These are phyloP conservation scores for Cyclargus thomasi DNA, from an alignment of 1,140 invertebrate genomes.

Conservation along the genomic window DNA sequence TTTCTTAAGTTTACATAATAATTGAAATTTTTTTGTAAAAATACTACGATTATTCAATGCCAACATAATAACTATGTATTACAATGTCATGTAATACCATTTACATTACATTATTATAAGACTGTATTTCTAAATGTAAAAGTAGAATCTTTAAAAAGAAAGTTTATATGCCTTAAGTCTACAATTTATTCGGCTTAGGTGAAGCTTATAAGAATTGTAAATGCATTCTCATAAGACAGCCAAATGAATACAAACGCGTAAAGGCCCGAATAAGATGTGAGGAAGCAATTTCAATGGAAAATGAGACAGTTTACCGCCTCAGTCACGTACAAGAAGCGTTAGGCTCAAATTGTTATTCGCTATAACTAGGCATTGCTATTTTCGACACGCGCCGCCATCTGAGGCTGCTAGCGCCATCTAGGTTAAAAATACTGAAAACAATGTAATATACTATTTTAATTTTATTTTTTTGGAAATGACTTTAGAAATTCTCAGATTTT, in stretches of 20 bases:
- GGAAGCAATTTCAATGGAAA: slow-evolving; percentile 63
- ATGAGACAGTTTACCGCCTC: slow-evolving; percentile 62
- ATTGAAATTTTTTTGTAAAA: too few relatives aligned
- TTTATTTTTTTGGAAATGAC: too few relatives aligned
- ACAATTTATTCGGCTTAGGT: slow-evolving; percentile 11
- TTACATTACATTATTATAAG: too few relatives aligned
- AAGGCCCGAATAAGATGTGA: slow-evolving; percentile 61
- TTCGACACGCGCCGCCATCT: not conserved
- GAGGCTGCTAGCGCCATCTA: slow-evolving; percentile 46
- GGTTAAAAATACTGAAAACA: not conserved
- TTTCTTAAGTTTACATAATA: too few relatives aligned
- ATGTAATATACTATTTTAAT: too few relatives aligned
- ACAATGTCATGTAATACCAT: too few relatives aligned
- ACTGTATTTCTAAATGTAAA: too few relatives aligned
- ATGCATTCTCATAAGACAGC: slow-evolving; percentile 56
- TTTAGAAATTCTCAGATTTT: too few relatives aligned
- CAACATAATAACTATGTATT: too few relatives aligned
- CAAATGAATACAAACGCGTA: slow-evolving; percentile 65
- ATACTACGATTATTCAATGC: too few relatives aligned
- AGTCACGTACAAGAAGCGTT: slow-evolving; percentile 55
- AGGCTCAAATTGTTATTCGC: slow-evolving; percentile 30
- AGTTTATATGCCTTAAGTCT: slow-evolving; percentile 30
- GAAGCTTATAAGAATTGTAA: slow-evolving; percentile 24
- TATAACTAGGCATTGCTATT: slow-evolving; percentile 12
- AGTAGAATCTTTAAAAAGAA: too few relatives aligned